These are phyloP conservation scores for Reinhardtius hippoglossoides DNA, from an alignment of 2,113 vertebrate genomes.

Conservation along the genomic window DNA sequence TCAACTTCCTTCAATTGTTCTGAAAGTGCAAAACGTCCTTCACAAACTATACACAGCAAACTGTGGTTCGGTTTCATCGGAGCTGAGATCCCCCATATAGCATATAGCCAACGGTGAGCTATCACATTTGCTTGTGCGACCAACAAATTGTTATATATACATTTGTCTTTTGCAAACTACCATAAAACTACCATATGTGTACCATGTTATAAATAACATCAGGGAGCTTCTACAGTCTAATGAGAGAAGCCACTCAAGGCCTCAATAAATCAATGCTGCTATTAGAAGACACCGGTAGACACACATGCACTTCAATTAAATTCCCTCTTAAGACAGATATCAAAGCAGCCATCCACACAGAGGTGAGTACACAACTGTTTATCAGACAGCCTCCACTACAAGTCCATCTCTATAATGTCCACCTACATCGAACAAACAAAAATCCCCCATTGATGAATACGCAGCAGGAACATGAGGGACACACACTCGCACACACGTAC, in stretches of 20 bases:
- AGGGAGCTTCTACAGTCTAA: neutral
- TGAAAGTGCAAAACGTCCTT: too few species aligned
- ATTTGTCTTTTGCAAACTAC: too few species aligned
- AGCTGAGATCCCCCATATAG: neutral
- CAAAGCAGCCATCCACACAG: neutral
- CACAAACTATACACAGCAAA: too few species aligned
- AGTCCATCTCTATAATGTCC: neutral
- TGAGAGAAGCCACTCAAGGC: neutral
- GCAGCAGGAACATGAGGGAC: neutral
- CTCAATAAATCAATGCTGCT: neutral
- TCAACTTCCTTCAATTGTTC: too few species aligned
- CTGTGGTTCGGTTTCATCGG: too few species aligned
- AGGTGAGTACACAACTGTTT: slow-evolving; percentile 14
- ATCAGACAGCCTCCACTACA: neutral
- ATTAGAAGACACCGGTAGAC: neutral
- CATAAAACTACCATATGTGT: neutral
- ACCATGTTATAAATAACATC: neutral
- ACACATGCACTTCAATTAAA: neutral
- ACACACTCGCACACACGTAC: slow-evolving; percentile 10
- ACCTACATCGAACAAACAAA: slow-evolving; percentile 14
- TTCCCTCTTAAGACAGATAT: neutral
- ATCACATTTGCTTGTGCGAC: neutral
- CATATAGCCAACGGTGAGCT: neutral
- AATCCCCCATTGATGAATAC: slow-evolving; percentile 5
- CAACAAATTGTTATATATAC: too few species aligned